Percentiles rank a stretch among this genome's conserved stretches.
Evolutionary conservation across 1,140 invertebrate species (phyloP).

Genomic region (Ips typographus): DNA sequence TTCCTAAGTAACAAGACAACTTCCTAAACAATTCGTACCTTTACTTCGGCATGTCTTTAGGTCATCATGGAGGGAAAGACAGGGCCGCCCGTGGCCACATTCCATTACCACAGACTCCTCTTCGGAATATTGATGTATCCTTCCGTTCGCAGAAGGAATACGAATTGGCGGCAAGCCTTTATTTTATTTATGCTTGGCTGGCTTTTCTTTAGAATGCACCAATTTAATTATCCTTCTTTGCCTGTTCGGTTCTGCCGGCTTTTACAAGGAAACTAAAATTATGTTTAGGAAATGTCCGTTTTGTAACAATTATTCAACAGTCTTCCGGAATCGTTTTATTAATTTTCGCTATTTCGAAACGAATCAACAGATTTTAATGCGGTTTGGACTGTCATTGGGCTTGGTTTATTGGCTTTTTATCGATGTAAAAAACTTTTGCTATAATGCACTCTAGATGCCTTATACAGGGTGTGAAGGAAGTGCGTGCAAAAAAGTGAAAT

Average conservation of each 20-base stretch:
- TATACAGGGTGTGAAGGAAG: too few relatives aligned
- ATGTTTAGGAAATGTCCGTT: neutral
- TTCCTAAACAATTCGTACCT: slow-evolving; percentile 21
- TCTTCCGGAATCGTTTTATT: too few relatives aligned
- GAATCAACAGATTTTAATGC: too few relatives aligned
- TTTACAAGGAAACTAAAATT: neutral
- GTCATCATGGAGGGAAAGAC: slow-evolving; percentile 26
- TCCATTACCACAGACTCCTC: slow-evolving; percentile 26
- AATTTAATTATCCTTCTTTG: slow-evolving; percentile 28
- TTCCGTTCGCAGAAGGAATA: slow-evolving; percentile 16
- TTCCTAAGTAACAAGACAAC: too few relatives aligned
- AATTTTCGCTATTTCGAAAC: too few relatives aligned
- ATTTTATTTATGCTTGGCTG: slow-evolving; percentile 31
- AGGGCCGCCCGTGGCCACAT: slow-evolving; percentile 29
- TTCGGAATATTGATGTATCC: slow-evolving; percentile 35
- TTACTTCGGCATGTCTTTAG: slow-evolving; percentile 27
- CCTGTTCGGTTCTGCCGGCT: slow-evolving; percentile 11
- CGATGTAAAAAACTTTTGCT: too few relatives aligned
- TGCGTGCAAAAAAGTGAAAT: too few relatives aligned
- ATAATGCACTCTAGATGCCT: too few relatives aligned
- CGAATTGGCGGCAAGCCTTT: slow-evolving; percentile 22
- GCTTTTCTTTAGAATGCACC: slow-evolving; percentile 24
- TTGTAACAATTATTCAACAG: neutral
- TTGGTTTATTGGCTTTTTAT: too few relatives aligned
- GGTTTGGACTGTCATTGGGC: too few relatives aligned